Base-by-base conservation (phyloP, 2,113 vertebrate species). In the Macrotus californicus region DNA sequence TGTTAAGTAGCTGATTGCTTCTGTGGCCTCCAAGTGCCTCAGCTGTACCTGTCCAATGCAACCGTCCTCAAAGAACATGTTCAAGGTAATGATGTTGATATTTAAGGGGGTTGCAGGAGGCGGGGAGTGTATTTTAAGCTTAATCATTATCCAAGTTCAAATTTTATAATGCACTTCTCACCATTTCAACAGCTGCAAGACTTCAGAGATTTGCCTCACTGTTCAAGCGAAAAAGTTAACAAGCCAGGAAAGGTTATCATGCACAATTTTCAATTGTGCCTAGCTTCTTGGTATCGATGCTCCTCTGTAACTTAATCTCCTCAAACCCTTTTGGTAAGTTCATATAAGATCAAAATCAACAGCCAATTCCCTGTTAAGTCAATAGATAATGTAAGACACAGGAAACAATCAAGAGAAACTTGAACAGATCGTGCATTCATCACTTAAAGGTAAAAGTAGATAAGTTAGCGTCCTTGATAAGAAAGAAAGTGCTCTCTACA, bases 1-100 rank as follows among this genome's bases (percentile, higher is more conserved):
- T 94, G 94, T 90, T 97, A 97, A 97, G 77, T 67, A 94, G 87
- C 41, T 69, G 92, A 96, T 85, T 94, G 84, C 24, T 77, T 91
- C 89, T 80, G 22, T 43, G 61, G 95, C 82, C 56, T 94, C 92
- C 85, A 54, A 90, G 77, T 66, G 72, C 64, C 90, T 90, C 83
- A 46, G 94, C 69, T 0, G 1, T 87, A 75, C 81, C 87, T 67
- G 75, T 13, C 82, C 82, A 91, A 75, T 15, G 61, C n/a, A 46
- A 90, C 26, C 21, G 22, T 75, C 94, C 93, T 96, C 90, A 85
- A 77, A 92, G 69, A 92, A n/a, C 59, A 92, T 21, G 29, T 67
- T 97, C 82, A 91, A 97, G 76, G 89, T 95, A 76, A 97, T 22
- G 72, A 92, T 50, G 46, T 3, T 82, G 85, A 89, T 81, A 89